Percentiles rank a stretch among this genome's conserved stretches.
These are phyloP conservation scores for Colostygia pectinataria DNA, from an alignment of 2,888 invertebrate species.

Conservation along the genomic window DNA sequence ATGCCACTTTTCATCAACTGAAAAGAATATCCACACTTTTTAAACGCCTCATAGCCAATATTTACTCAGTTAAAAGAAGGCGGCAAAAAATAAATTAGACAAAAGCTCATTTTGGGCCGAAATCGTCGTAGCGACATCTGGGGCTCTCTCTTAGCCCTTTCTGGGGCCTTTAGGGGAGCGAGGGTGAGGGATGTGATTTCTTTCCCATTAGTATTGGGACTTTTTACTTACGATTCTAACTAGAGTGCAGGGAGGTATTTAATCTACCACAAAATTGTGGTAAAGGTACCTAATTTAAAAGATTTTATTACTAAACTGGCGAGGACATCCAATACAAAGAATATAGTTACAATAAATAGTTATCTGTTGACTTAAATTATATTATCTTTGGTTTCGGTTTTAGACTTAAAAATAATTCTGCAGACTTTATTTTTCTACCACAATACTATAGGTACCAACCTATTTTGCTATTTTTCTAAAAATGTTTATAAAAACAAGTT, in stretches of 20 bases:
- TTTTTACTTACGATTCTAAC: conserved; percentile 7
- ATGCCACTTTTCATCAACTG: too few relatives aligned
- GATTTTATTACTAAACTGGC: too few relatives aligned
- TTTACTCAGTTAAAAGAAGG: conserved; percentile 80
- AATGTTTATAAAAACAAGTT: conserved; percentile 28
- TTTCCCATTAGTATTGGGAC: conserved; percentile 64
- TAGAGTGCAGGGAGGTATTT: conserved; percentile 6
- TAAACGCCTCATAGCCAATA: conserved; percentile 62
- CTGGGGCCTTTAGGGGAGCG: conserved; percentile 22
- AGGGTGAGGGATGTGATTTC: conserved; percentile 52
- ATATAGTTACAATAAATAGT: too few relatives aligned
- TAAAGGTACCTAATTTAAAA: too few relatives aligned
- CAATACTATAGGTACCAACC: too few relatives aligned
- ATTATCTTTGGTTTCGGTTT: too few relatives aligned
- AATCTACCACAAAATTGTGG: too few relatives aligned
- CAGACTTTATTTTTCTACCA: too few relatives aligned
- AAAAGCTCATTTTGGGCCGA: conserved; percentile 78
- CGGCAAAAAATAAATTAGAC: conserved; percentile 83
- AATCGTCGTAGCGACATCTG: conserved; percentile 71
- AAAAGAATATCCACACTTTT: conserved; percentile 53
- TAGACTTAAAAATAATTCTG: too few relatives aligned
- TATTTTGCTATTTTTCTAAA: too few relatives aligned
- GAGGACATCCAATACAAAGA: too few relatives aligned
- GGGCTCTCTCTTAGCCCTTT: conserved; percentile 42
- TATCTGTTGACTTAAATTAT: too few relatives aligned